Base-by-base conservation (phyloP, 1,140 invertebrate genomes). In the Eumeta japonica region DNA sequence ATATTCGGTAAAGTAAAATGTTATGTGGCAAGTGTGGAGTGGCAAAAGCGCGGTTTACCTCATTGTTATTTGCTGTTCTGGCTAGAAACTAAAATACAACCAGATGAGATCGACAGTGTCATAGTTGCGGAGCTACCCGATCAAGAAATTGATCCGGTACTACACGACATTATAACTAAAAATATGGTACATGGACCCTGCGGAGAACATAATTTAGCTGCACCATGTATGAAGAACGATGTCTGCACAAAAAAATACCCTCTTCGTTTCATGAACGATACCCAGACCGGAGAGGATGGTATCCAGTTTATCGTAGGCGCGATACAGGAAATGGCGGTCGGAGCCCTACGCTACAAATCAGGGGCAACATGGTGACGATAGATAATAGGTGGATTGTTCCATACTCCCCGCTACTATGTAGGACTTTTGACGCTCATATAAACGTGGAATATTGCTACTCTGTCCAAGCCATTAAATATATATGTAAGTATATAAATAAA, bases 81-180 rank as follows among this genome's bases (percentile, higher is more conserved):
- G 46, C 43, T 50, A 45, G 44, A 35, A 27, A 41, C 55, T n/a
- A 59, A 56, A 50, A n/a, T n/a, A n/a, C n/a, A n/a, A n/a, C n/a
- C n/a, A n/a, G n/a, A n/a, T n/a, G n/a, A n/a, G n/a, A n/a, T n/a
- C n/a, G n/a, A n/a, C n/a, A n/a, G n/a, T n/a, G n/a, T n/a, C n/a
- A n/a, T n/a, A n/a, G n/a, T n/a, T n/a, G n/a, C n/a, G n/a, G n/a
- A n/a, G n/a, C n/a, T n/a, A n/a, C n/a, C n/a, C n/a, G n/a, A n/a
- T n/a, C 41, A 40, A 37, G 28, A 50, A 20, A 52, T 37, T 35
- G 58, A 77, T 54, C 53, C 49, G 37, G 13, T 24, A 15, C 41
- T 76, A 12, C 59, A 44, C 45, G 49, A 64, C 19, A 55, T 61
- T 24, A 42, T 63, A n/a, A n/a, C n/a, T n/a, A n/a, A n/a, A n/a